A percentile compares a stretch with the other conserved stretches of the same genome.
Evolutionary conservation across 1,140 invertebrate genomes (phyloP).

Genomic region (Caenorhabditis inopinata): DNA sequence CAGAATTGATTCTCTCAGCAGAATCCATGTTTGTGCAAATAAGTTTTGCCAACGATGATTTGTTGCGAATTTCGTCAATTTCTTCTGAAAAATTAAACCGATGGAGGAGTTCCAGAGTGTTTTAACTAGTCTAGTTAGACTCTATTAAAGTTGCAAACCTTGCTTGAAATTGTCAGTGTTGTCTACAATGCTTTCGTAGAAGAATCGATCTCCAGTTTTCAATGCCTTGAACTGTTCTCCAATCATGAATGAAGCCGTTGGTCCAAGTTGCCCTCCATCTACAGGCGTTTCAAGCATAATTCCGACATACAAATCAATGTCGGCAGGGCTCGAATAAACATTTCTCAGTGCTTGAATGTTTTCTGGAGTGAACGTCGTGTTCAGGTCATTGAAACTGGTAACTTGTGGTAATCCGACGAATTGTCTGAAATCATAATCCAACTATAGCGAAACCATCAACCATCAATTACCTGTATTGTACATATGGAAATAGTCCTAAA

Average conservation of each 20-base stretch:
- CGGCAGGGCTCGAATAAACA: constrained; percentile 72
- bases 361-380: background rate
- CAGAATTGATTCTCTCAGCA: constrained; percentile 79
- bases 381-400: constrained; percentile 52
- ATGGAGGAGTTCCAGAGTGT: background rate
- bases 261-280: constrained; percentile 25
- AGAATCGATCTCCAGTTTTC: constrained; percentile 47
- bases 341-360: constrained; percentile 36
- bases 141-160: background rate
- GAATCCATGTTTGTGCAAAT: constrained; percentile 88
- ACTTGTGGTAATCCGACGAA: constrained; percentile 22
- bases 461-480: constrained; percentile 28
- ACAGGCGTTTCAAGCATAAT: constrained; percentile 72
- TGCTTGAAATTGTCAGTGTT: background rate
- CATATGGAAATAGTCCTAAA: constrained; percentile 80
- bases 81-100: constrained; percentile 72
- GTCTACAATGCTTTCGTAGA: background rate
- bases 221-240: constrained; percentile 41
- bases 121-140: too few species aligned
- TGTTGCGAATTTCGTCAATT: constrained; percentile 79
- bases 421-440: background rate
- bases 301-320: constrained; percentile 89
- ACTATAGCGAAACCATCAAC: background rate
- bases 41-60: constrained; percentile 81
- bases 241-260: constrained; percentile 40